Conservation (phyloP, 1,140 invertebrate genomes). For the Archivesica marissinica region DNA sequence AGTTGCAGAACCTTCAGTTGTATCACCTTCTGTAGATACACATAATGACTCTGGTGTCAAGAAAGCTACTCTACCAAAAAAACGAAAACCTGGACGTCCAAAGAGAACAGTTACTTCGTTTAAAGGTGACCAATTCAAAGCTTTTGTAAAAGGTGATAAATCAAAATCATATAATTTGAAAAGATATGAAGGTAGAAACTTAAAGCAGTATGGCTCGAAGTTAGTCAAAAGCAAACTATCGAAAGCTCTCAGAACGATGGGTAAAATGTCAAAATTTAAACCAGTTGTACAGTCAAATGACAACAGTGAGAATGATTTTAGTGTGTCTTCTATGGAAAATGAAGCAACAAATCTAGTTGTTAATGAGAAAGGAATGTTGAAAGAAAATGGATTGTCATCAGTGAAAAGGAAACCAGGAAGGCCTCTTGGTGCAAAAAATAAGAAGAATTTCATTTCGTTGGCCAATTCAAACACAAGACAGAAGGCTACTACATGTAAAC, state of each 20-base stretch:
- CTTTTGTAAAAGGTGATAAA: not conserved
- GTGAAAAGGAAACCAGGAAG: constrained; percentile 25
- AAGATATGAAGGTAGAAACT: not conserved
- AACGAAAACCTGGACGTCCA: constrained; percentile 23
- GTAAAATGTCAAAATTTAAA: not conserved
- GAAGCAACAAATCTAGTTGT: not conserved
- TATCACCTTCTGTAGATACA: not conserved
- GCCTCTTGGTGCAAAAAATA: constrained; percentile 51
- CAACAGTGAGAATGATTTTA: not conserved
- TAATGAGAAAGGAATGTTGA: not conserved
- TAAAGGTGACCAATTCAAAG: not conserved
- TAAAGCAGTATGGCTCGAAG: constrained; percentile 16
- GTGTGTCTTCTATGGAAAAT: not conserved
- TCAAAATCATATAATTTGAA: constrained; percentile 20
- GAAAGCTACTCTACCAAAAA: not conserved
- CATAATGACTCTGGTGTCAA: not conserved
- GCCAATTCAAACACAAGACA: not conserved
- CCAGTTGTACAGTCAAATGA: not conserved
- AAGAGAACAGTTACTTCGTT: not conserved
- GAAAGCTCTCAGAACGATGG: not conserved
- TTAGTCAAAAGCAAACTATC: not conserved
- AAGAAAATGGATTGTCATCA: not conserved
- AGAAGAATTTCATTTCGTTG: not conserved
- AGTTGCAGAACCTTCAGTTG: constrained; percentile 34
- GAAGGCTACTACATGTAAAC: not conserved